Evolutionary conservation across 2,888 invertebrate genomes (phyloP), one percentile per base, ranked within the genome.

Genomic region (Lampropteryx suffumata): DNA sequence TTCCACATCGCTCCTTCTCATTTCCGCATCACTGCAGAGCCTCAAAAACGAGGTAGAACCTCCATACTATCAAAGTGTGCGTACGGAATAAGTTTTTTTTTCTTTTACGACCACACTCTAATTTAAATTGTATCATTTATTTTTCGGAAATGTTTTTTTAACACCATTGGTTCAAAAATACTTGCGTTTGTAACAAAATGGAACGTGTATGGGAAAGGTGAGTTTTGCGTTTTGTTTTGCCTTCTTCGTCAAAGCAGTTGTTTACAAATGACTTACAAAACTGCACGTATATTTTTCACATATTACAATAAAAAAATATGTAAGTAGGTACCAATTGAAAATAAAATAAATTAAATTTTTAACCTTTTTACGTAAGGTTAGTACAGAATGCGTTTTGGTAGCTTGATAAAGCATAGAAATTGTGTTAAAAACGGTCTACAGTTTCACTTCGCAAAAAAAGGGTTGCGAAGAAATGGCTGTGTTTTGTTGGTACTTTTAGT

Each of bases 1-100:
- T 63, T 55, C 59, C 64, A 43, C 55, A 67, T 84, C 65, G 50
- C 12, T 48, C 65, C 36, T 39, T 84, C 86, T 62, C 79, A 48
- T 61, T 86, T 75, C 42, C 80, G 69, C 88, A 83, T 71, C 87
- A 88, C 89, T 90, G 89, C 89, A 90, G 89, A 90, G 88, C 84
- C 82, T 86, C 86, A 80, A 89, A 88, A 89, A 89, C 87, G 86
- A 85, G 84, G 85, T 84, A 85, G 82, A 79, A 69, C 73, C 79
- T 73, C 68, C 73, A 77, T 83, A 81, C 73, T 82, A 80, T 82
- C 79, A 83, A 73, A 78, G 84, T 81, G 79, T 79, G 76, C 79
- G 83, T 83, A 76, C 65, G 69, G 73, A 80, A 80, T 82, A 81
- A 79, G 77, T 79, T 76, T 64, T 78, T 82, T 7, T 84, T 86